Percentiles rank a stretch among this genome's conserved stretches.
Conservation (phyloP, 2,797 vertebrate species). For the Channallabes apus region DNA sequence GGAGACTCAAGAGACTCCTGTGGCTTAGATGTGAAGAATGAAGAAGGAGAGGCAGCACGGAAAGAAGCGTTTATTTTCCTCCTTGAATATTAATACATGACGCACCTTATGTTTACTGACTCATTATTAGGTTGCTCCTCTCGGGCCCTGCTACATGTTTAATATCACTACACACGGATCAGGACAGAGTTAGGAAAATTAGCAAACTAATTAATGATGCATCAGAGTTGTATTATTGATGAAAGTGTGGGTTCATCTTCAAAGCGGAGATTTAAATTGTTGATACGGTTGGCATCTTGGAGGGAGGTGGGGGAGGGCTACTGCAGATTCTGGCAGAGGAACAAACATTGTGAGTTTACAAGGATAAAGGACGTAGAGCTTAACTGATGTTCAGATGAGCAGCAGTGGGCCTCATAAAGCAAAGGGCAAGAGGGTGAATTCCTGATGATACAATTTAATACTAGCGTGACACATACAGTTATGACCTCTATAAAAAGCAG, state of each 20-base stretch:
- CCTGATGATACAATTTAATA: background rate
- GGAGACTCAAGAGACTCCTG: conserved; percentile 35
- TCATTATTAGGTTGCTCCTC: conserved; percentile 54
- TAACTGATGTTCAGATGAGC: background rate
- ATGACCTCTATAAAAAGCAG: too few species aligned
- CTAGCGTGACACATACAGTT: background rate
- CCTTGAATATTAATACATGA: conserved; percentile 60
- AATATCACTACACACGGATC: conserved; percentile 60
- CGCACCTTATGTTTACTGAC: conserved; percentile 51
- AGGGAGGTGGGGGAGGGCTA: background rate
- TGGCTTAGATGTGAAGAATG: conserved; percentile 1
- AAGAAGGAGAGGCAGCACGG: conserved; percentile 53
- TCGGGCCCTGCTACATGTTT: conserved; percentile 54
- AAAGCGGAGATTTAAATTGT: conserved; percentile 40
- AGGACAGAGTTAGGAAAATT: conserved; percentile 27
- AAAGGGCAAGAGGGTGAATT: background rate
- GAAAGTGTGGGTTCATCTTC: conserved; percentile 56
- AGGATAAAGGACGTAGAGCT: background rate
- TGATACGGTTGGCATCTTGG: conserved; percentile 14
- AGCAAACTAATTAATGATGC: conserved; percentile 38
- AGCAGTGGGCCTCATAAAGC: background rate
- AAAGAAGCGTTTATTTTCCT: conserved; percentile 47
- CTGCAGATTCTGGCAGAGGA: conserved; percentile 36
- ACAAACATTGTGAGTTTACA: conserved; percentile 21
- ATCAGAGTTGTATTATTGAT: conserved; percentile 41